Conservation (phyloP, 1,140 invertebrate genomes). For the Drosophila miranda region DNA sequence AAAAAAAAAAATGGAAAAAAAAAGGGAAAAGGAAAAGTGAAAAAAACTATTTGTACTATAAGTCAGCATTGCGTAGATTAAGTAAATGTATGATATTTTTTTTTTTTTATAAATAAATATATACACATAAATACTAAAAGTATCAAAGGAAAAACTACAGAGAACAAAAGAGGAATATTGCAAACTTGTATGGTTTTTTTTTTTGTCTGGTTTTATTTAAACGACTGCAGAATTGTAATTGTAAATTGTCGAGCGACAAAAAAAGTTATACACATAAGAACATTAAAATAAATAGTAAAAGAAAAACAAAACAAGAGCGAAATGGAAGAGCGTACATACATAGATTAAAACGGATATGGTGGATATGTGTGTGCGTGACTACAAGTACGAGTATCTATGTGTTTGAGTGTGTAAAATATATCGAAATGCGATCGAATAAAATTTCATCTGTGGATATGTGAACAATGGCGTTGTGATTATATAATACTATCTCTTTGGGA, state of each 20-base stretch:
- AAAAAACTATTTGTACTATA: slow-evolving; percentile 29
- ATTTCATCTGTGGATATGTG: slow-evolving; percentile 41
- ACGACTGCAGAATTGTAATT: slow-evolving; percentile 40
- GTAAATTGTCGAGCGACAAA: slow-evolving; percentile 49
- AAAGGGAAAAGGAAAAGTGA: not conserved
- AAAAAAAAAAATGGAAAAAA: not conserved
- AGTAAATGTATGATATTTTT: slow-evolving; percentile 42
- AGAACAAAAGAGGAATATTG: slow-evolving; percentile 6
- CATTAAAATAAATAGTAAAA: slow-evolving; percentile 28
- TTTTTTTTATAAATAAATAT: slow-evolving; percentile 31
- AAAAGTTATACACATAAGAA: slow-evolving; percentile 28
- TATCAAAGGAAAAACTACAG: slow-evolving; percentile 28
- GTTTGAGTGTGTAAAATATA: slow-evolving; percentile 39
- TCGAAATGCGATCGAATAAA: slow-evolving; percentile 46
- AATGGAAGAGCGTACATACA: slow-evolving; percentile 7
- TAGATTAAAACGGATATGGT: slow-evolving; percentile 31
- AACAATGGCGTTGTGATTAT: not conserved
- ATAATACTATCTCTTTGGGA: not conserved
- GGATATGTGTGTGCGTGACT: slow-evolving; percentile 4
- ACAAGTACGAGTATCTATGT: slow-evolving; percentile 17
- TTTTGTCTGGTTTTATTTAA: slow-evolving; percentile 11
- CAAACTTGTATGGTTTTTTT: not conserved
- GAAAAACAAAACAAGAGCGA: not conserved
- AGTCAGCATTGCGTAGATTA: slow-evolving; percentile 44
- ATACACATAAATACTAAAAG: slow-evolving; percentile 42